These are phyloP conservation scores for Holotrichia oblita DNA, from an alignment of 1,140 invertebrate species.

Conservation along the genomic window DNA sequence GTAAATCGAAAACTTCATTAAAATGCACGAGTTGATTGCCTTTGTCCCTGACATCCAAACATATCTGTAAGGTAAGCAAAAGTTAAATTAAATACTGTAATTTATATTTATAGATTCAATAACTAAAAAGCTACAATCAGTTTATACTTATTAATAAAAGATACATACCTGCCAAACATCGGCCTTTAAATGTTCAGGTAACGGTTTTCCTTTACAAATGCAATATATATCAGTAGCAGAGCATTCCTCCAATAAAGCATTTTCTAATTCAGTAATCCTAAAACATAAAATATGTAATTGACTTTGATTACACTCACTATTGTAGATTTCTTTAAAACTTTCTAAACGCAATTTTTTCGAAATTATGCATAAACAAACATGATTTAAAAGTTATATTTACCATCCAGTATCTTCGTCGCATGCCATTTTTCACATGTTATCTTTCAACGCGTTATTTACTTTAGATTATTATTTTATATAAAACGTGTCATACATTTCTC, in stretches of 20 bases:
- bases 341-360: background rate
- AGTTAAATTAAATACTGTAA: background rate
- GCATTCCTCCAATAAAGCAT: conserved; percentile 83
- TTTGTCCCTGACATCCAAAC: conserved; percentile 84
- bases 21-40: conserved; percentile 85
- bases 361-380: background rate
- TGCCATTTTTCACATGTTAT: conserved; percentile 43
- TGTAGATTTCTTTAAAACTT: no score
- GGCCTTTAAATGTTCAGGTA: conserved; percentile 75
- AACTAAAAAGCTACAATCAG: background rate
- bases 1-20: conserved; percentile 96
- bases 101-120: background rate
- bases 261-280: conserved; percentile 89
- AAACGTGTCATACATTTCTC: conserved; percentile 39
- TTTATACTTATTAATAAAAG: background rate
- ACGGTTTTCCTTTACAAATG: conserved; percentile 79
- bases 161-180: conserved; percentile 85
- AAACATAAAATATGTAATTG: conserved; percentile 49
- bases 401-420: conserved; percentile 40
- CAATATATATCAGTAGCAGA: conserved; percentile 79
- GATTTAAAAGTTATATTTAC: conserved; percentile 24
- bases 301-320: no score
- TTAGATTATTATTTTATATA: conserved; percentile 7
- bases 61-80: conserved; percentile 61
- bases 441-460: conserved; percentile 19